Percentiles rank a stretch among this genome's conserved stretches.
These are phyloP conservation scores for Pseudorasbora parva DNA, from an alignment of 2,113 vertebrate species.

Conservation along the genomic window DNA sequence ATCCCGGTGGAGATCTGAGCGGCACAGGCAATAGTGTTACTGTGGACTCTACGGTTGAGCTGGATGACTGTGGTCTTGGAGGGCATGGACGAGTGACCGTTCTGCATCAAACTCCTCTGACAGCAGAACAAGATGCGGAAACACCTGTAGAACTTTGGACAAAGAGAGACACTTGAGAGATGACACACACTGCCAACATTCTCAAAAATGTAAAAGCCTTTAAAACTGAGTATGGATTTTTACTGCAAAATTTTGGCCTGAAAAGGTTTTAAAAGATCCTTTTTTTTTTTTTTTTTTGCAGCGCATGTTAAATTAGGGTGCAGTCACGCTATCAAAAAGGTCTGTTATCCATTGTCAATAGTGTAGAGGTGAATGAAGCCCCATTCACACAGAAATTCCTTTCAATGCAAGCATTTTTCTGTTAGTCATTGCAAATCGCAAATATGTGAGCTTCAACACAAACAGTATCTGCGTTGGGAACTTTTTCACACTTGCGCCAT, in stretches of 20 bases:
- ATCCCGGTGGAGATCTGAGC: conserved; percentile 60
- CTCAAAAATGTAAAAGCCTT: not conserved
- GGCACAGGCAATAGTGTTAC: conserved; percentile 67
- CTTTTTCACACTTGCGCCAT: no score
- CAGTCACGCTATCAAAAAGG: not conserved
- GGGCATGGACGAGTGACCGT: conserved; percentile 65
- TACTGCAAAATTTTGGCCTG: not conserved
- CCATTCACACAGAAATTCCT: no score
- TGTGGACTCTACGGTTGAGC: conserved; percentile 70
- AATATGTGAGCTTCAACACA: not conserved
- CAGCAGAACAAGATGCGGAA: conserved; percentile 80
- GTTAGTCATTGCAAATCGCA: not conserved
- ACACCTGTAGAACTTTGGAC: conserved; percentile 82
- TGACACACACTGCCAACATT: not conserved
- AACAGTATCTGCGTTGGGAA: no score
- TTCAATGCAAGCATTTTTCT: not conserved
- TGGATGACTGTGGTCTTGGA: conserved; percentile 77
- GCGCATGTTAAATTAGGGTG: not conserved
- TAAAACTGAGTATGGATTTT: not conserved
- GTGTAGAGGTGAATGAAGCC: not conserved
- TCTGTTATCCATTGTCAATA: not conserved
- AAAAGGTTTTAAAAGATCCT: not conserved
- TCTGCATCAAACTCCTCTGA: conserved; percentile 56
- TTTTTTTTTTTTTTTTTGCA: not conserved
- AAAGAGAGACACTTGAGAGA: not conserved